Conservation (phyloP, 2,888 invertebrate genomes). For the Ethmia dodecea region DNA sequence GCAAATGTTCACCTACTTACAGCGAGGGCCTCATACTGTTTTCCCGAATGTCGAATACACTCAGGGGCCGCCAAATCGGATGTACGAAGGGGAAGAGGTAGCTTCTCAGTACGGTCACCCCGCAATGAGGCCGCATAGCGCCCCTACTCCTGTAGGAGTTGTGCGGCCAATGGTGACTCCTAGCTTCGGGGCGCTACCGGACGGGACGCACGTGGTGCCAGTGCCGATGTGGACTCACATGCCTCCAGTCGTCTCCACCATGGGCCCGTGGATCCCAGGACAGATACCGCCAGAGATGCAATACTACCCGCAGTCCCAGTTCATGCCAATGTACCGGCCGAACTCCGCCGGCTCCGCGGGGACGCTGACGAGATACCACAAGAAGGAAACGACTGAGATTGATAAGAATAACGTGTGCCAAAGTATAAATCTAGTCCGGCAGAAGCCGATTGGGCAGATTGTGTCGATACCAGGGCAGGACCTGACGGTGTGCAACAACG, state of each 20-base stretch:
- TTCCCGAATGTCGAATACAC: conserved; percentile 57
- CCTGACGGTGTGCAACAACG: conserved; percentile 62
- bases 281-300: conserved; percentile 60
- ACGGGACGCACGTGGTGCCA: conserved; percentile 57
- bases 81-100: conserved; percentile 58
- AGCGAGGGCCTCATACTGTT: conserved; percentile 63
- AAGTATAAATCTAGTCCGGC: conserved; percentile 72
- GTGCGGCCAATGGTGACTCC: conserved; percentile 51
- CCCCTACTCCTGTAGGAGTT: conserved; percentile 55
- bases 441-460: conserved; percentile 72
- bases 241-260: conserved; percentile 53
- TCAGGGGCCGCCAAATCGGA: conserved; percentile 40
- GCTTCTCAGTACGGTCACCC: conserved; percentile 55
- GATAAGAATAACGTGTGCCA: conserved; percentile 67
- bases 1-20: conserved; percentile 66
- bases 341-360: conserved; percentile 70
- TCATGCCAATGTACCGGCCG: conserved; percentile 64
- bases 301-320: conserved; percentile 66
- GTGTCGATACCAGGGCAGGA: conserved; percentile 66
- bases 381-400: conserved; percentile 48
- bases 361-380: conserved; percentile 64
- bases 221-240: conserved; percentile 67
- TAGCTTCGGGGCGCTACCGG: conserved; percentile 43
- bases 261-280: conserved; percentile 59
- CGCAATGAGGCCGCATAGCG: conserved; percentile 57